A percentile compares a stretch with the other conserved stretches of the same genome.
phyloP scores from a whole-genome alignment of 1,140 invertebrate species.

The Archivesica marissinica region DNA sequence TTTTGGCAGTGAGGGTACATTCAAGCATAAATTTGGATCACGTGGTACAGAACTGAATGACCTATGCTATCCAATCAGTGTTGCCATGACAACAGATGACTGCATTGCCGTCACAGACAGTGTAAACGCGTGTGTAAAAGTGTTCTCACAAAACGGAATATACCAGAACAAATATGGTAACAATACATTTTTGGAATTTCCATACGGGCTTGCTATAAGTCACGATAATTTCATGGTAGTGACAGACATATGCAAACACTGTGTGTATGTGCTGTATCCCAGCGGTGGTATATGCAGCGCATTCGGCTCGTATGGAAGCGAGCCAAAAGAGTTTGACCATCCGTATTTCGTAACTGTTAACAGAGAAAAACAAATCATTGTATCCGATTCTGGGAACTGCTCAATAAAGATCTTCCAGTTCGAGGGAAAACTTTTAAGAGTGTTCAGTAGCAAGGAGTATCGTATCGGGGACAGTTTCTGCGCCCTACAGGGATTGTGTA shows the following conservation, averaged over 20 bases:
- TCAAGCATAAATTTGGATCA: conserved; percentile 80
- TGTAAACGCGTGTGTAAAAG: conserved; percentile 79
- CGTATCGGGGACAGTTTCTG: conserved; percentile 73
- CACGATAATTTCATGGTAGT: conserved; percentile 73
- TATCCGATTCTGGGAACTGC: conserved; percentile 80
- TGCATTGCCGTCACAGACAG: conserved; percentile 80
- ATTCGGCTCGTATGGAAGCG: conserved; percentile 79
- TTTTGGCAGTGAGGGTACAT: conserved; percentile 77
- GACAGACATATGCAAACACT: conserved; percentile 80
- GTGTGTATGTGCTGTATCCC: conserved; percentile 72
- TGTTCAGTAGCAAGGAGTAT: conserved; percentile 75
- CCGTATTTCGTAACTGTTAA: conserved; percentile 80
- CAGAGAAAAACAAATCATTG: conserved; percentile 79
- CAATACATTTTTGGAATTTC: conserved; percentile 71
- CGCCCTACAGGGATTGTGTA: conserved; percentile 77
- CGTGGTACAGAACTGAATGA: conserved; percentile 74
- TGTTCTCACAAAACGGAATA: conserved; percentile 71
- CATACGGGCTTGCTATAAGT: conserved; percentile 76
- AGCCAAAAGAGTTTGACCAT: conserved; percentile 77
- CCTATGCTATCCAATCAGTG: conserved; percentile 79
- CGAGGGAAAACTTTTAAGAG: conserved; percentile 75
- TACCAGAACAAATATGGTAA: conserved; percentile 61
- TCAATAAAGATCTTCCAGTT: conserved; percentile 81
- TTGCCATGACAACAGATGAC: conserved; percentile 79
- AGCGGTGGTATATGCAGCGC: conserved; percentile 70